Percentiles rank a stretch among this genome's conserved stretches.
These are phyloP conservation scores for Ramphastos sulfuratus DNA, from an alignment of 2,113 vertebrate genomes.

Conservation along the genomic window DNA sequence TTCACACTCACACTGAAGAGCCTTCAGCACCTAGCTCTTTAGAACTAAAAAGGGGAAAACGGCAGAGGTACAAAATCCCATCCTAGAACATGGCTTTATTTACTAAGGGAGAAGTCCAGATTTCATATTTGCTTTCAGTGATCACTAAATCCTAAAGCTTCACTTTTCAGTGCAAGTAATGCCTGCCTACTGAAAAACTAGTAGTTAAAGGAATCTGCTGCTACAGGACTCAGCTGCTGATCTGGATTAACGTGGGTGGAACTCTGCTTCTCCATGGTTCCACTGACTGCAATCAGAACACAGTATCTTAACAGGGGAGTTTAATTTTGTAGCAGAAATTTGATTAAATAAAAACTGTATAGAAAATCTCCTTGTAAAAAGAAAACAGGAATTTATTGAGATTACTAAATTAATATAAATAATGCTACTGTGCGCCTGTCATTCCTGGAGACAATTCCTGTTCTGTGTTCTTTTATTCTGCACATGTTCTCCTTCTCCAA, in stretches of 20 bases:
- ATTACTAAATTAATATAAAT: background rate
- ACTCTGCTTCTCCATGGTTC: background rate
- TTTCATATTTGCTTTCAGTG: background rate
- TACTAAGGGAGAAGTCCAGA: background rate
- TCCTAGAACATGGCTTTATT: background rate
- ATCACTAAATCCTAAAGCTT: background rate
- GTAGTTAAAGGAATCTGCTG: background rate
- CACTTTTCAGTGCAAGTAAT: background rate
- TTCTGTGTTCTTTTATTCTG: background rate
- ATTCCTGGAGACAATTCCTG: background rate
- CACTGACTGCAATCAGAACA: background rate
- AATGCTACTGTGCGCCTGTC: background rate
- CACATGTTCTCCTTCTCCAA: background rate
- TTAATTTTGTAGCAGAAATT: background rate
- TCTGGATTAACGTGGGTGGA: background rate
- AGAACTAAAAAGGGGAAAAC: background rate
- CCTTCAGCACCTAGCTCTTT: background rate
- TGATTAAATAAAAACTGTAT: background rate
- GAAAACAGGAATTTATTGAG: background rate
- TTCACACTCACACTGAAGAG: background rate
- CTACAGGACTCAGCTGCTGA: background rate
- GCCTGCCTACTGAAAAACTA: background rate
- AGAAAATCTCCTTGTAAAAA: background rate
- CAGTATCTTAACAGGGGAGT: background rate
- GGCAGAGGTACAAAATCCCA: background rate